Evolutionary conservation across 2,113 vertebrate species (phyloP).

Genomic region (Phoxinus phoxinus): DNA sequence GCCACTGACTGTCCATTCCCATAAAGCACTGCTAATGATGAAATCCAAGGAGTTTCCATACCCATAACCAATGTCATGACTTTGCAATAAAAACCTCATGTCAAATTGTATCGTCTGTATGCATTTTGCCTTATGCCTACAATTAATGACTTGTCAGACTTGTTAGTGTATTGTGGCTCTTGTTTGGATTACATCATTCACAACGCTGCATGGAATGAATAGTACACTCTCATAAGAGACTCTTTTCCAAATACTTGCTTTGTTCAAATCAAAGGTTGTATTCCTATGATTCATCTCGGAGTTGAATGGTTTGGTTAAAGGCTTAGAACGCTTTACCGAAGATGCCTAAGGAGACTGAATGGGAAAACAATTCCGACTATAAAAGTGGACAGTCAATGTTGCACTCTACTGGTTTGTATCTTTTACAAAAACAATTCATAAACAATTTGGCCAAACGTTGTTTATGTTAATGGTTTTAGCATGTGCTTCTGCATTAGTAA

Average conservation of each 20-base stretch:
- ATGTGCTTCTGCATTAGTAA: slow-evolving; percentile 11
- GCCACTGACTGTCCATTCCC: neutral
- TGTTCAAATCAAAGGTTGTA: neutral
- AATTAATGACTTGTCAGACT: neutral
- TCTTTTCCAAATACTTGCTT: neutral
- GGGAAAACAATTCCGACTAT: neutral
- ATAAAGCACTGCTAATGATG: neutral
- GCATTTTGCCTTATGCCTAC: neutral
- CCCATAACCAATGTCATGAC: neutral
- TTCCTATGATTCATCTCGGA: neutral
- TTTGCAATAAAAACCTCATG: slow-evolving; percentile 3
- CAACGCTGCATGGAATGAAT: neutral
- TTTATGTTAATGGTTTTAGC: neutral
- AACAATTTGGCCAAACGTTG: neutral
- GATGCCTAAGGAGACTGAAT: neutral
- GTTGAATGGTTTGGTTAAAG: neutral
- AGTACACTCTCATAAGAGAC: neutral
- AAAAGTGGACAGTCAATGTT: neutral
- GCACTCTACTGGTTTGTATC: neutral
- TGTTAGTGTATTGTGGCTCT: neutral
- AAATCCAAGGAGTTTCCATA: neutral
- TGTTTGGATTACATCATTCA: slow-evolving; percentile 12
- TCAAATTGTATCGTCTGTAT: neutral
- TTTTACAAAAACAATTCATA: neutral
- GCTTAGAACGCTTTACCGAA: neutral